Percentiles rank a stretch among this genome's conserved stretches.
Evolutionary conservation across 2,888 invertebrate species (phyloP).

Genomic region (Meta bourneti): DNA sequence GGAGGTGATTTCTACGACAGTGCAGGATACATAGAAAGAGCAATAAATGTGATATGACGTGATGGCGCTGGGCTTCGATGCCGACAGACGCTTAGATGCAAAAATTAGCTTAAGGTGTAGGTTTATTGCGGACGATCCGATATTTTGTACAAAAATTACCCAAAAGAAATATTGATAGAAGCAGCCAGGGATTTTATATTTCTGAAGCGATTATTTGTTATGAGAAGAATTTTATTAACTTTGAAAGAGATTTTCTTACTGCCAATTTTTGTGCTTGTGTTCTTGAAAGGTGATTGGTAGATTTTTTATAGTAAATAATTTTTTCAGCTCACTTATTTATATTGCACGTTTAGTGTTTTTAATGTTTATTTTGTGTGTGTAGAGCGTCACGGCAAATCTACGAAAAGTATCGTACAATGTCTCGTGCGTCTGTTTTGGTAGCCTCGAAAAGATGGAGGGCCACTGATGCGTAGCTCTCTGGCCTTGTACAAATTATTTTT

Average conservation of each 20-base stretch:
- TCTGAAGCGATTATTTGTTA: conserved; percentile 59
- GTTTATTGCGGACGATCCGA: conserved; percentile 54
- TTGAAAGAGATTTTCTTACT: conserved; percentile 73
- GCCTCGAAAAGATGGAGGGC: conserved; percentile 4
- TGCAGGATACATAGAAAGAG: conserved; percentile 6
- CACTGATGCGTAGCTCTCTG: conserved; percentile 56
- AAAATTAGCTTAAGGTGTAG: conserved; percentile 63
- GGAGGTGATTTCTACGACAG: not conserved
- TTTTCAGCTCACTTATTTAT: conserved; percentile 77
- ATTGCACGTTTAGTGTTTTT: conserved; percentile 75
- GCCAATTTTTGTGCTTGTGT: conserved; percentile 76
- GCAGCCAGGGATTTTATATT: conserved; percentile 57
- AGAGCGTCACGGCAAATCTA: conserved; percentile 11
- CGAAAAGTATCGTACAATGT: conserved; percentile 32
- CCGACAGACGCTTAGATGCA: conserved; percentile 15
- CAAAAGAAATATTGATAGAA: conserved; percentile 15
- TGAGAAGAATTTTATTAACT: conserved; percentile 61
- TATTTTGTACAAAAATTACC: conserved; percentile 73
- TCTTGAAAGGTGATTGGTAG: conserved; percentile 68
- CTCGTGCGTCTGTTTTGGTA: conserved; percentile 6
- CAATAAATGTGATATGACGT: conserved; percentile 74
- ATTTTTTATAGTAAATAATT: conserved; percentile 63
- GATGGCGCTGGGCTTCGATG: conserved; percentile 17
- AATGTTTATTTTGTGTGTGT: conserved; percentile 65
- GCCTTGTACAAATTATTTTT: conserved; percentile 75